Base-by-base conservation (phyloP, 1,140 invertebrate genomes). In the Habropoda laboriosa region DNA sequence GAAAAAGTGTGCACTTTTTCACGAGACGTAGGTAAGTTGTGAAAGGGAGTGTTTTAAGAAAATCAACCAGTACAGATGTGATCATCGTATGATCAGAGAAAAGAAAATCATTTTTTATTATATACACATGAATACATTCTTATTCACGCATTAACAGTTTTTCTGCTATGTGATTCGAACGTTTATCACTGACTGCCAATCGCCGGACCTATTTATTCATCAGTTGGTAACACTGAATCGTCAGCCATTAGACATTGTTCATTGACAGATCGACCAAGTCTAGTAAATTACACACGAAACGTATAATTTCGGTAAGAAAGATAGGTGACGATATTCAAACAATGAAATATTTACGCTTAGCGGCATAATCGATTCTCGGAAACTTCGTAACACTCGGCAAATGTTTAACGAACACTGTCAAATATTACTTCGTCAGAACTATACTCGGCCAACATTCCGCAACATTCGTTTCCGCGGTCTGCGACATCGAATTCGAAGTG, bases 341-440 rank as follows among this genome's bases (percentile, higher is more conserved):
- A 67, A 55, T 21, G 30, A 64, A 24, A 81, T 72, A 45, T 81
- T 84, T 79, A 84, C 38, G 66, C 45, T 63, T 67, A 58, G 40
- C 30, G 27, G n/a, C 40, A 38, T 12, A 40, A 68, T 32, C 55
- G 49, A 18, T 81, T 85, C 79, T 70, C 30, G 18, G 73, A 83
- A 85, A 30, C 45, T 51, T 53, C 40, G 51, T 45, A 73, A 81
- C 16, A 24, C 13, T 32, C 8, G 32, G 49, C 68, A 81, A 85
- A 85, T 81, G 45, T 85, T 85, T 78, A 49, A 53, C 4, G 67
- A 81, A 30, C 60, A 77, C 35, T 18, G 12, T 51, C 55, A 81
- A 85, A 85, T 83, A 83, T 81, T 86, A 72, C 83, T 83, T 75
- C 70, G 55, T 80, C 12, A 42, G 68, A 85, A 79, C 49, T 53